Evolutionary conservation across 1,140 invertebrate genomes (phyloP), one percentile per base, ranked within the genome.

Genomic region (Sminthurides bifidus): DNA sequence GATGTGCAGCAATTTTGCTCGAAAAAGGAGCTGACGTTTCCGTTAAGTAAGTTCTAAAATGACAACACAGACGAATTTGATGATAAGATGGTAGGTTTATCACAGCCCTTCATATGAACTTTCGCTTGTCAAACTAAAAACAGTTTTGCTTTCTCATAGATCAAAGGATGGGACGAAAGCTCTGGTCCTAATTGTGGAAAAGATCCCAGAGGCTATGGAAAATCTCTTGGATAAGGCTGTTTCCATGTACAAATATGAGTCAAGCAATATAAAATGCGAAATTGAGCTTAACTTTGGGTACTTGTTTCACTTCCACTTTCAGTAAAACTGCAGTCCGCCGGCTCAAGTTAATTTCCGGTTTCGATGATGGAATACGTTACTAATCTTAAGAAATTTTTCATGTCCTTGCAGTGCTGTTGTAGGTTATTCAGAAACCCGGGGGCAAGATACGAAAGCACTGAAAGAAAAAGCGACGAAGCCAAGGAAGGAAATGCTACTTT

Each of bases 101-200:
- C 12, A 44, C 21, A 14, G 21, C 6, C 8, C 14, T 10, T 14
- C 8, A 48, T 48, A 21, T 24, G 14, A 8, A 48, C 19, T 49
- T 49, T 33, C 4, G 19, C 23, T 24, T 51, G 17, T 14, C 30
- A 14, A 37, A 6, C 14, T 37, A 24, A 19, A 26, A n/a, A 52
- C 3, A 52, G 14, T 26, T 40, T 37, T 29, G 21, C 40, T 23
- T 2, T 40, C 23, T 37, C n/a, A 19, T 17, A 63, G 79, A 51
- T 89, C 85, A 1, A 85, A 85, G 60, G 85, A 85, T 2, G 82
- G 84, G 12, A 75, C 85, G 1, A 84, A 85, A 1, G 85, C 81
- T 0, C 65, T 90, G 17, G 83, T 82, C 31, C 85, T 88, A 54
- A 86, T 90, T 37, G 80, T 85, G 10, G 77, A 85, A 14, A 76